Evolutionary conservation across 2,888 invertebrate genomes (phyloP).

Genomic region (Eristalis arbustorum): DNA sequence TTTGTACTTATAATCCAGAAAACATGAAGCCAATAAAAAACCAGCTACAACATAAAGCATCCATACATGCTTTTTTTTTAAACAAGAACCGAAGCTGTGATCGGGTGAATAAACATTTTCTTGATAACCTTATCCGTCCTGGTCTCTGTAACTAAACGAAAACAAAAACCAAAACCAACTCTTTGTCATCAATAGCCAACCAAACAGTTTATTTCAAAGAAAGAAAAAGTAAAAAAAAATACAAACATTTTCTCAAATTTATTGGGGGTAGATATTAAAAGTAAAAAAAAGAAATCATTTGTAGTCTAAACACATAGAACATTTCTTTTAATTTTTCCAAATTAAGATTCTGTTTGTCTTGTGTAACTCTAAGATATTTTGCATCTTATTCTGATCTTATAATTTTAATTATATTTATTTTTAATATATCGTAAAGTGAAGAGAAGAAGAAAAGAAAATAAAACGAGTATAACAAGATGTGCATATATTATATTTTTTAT

Average conservation of each 20-base stretch:
- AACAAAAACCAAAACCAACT: neutral
- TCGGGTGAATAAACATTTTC: slow-evolving; percentile 32
- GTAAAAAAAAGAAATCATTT: neutral
- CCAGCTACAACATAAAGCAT: neutral
- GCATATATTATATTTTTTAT: slow-evolving; percentile 61
- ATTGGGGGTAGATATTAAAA: neutral
- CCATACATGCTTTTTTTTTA: neutral
- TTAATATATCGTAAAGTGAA: slow-evolving; percentile 17
- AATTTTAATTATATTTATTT: slow-evolving; percentile 37
- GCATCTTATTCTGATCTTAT: slow-evolving; percentile 29
- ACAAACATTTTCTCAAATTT: neutral
- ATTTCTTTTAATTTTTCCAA: slow-evolving; percentile 50
- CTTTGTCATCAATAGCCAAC: slow-evolving; percentile 16
- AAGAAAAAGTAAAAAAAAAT: neutral
- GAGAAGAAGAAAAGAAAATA: slow-evolving; percentile 22
- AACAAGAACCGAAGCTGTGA: slow-evolving; percentile 35
- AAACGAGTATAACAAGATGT: slow-evolving; percentile 23
- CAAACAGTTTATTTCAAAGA: slow-evolving; percentile 51
- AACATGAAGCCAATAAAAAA: neutral
- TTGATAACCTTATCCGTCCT: slow-evolving; percentile 57
- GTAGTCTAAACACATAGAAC: neutral
- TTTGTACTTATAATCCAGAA: slow-evolving; percentile 49
- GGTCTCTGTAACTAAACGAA: slow-evolving; percentile 22
- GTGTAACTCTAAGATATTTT: slow-evolving; percentile 2
- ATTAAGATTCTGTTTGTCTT: slow-evolving; percentile 21